Base-by-base conservation (phyloP, 2,888 invertebrate genomes). In the Drosophila phalerata region DNA sequence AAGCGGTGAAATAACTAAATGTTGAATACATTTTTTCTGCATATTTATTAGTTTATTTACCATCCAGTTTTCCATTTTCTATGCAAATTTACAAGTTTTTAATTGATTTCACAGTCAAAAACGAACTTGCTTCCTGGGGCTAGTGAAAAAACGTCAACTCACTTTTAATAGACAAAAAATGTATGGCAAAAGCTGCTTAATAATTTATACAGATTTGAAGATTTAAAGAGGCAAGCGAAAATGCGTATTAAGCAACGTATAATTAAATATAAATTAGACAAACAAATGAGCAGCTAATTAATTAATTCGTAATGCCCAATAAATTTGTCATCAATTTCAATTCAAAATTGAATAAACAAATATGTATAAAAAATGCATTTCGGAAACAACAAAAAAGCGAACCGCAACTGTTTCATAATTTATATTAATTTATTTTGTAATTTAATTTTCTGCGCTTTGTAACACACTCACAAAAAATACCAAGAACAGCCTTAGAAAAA, bases 301-400 rank as follows among this genome's bases (percentile, higher is more conserved):
- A 81, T 81, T 74, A 79, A 85, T 85, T 87, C 68, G 85, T 72
- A 69, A 83, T 81, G 68, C 81, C 64, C 53, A 69, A 87, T 85
- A 79, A 79, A 87, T 83, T 79, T 73, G 79, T 74, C 87, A 87
- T 85, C 74, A 85, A 72, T 85, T 73, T 77, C 63, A 81, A 79
- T 83, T 74, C 63, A 40, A 60, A 67, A 57, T 45, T 42, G 40
- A 49, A 42, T 48, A 64, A 65, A 56, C 37, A 34, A 68, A 71
- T 48, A 68, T 47, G 32, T 47, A 52, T 37, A 53, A 43, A 60
- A 57, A 66, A 73, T 65, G 56, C 69, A 71, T 77, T 76, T 68
- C 13, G 25, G 34, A 37, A 15, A 47, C 32, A 56, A 47, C 47
- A 17, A 42, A 17, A 48, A 48, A 42, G 13, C 10, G 11, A 38